Conservation (phyloP, 2,113 vertebrate genomes). For the Actenoides lindsayi region DNA sequence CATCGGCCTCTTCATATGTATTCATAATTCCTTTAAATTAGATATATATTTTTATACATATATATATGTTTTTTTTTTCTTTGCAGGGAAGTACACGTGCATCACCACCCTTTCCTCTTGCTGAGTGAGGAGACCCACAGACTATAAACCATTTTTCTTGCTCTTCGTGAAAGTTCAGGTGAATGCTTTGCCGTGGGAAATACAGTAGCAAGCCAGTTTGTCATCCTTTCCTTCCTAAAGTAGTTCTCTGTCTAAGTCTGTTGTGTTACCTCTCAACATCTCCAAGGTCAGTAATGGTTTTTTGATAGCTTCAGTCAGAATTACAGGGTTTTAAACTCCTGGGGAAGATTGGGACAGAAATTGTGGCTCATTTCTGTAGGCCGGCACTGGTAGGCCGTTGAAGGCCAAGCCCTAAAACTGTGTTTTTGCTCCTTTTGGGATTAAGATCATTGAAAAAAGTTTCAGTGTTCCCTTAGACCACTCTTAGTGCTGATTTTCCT, state of each 20-base stretch:
- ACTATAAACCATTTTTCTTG: background rate
- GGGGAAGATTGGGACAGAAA: background rate
- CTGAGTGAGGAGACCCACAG: background rate
- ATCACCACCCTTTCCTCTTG: background rate
- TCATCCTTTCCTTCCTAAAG: background rate
- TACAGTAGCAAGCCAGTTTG: background rate
- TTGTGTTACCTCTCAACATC: background rate
- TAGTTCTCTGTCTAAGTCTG: no score
- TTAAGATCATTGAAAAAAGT: background rate
- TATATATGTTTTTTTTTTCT: background rate
- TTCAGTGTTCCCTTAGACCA: background rate
- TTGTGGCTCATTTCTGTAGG: background rate
- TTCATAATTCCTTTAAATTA: background rate
- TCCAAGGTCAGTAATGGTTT: background rate
- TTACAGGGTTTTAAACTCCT: background rate
- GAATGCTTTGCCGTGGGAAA: background rate
- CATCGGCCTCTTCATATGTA: background rate
- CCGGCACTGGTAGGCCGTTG: background rate
- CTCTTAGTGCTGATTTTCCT: background rate
- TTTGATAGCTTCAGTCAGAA: background rate
- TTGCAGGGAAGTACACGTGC: no score
- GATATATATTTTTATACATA: background rate
- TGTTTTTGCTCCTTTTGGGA: background rate
- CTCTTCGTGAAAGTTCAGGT: background rate
- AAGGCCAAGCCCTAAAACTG: background rate